These are phyloP conservation scores for Python bivittatus DNA, from an alignment of 2,113 vertebrate genomes.

Conservation along the genomic window DNA sequence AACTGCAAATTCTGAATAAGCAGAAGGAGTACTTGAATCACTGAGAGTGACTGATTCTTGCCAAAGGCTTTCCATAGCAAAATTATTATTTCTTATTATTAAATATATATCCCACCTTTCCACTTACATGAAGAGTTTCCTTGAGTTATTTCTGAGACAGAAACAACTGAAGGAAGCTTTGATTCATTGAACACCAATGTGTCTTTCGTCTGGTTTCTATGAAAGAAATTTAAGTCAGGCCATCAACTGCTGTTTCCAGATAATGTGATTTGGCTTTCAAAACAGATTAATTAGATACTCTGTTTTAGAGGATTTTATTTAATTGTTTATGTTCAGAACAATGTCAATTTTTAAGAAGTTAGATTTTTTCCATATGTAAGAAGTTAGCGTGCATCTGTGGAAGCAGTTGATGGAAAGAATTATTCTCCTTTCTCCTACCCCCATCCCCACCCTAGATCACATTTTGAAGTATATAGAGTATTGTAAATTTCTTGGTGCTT, in stretches of 20 bases:
- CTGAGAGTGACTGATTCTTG: slow-evolving; percentile 12
- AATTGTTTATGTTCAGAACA: neutral
- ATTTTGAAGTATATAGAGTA: neutral
- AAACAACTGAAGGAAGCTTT: accelerated
- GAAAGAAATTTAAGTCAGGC: neutral
- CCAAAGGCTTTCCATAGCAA: neutral
- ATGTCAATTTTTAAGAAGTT: neutral
- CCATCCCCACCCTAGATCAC: neutral
- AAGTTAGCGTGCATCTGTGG: neutral
- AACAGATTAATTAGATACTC: neutral
- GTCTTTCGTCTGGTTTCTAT: accelerated
- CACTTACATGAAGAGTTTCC: neutral
- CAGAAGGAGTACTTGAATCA: slow-evolving; percentile 12
- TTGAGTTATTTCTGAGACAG: accelerated
- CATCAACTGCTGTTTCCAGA: neutral
- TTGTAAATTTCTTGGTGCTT: neutral
- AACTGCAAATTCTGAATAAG: neutral
- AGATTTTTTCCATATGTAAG: neutral
- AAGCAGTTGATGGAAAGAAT: neutral
- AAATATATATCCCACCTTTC: neutral
- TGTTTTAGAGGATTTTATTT: neutral
- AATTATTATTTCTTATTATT: neutral
- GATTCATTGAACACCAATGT: neutral
- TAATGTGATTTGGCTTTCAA: neutral
- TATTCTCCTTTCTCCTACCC: neutral